Base-by-base conservation (phyloP, 2,113 vertebrate species). In the Sapayoa aenigma region DNA sequence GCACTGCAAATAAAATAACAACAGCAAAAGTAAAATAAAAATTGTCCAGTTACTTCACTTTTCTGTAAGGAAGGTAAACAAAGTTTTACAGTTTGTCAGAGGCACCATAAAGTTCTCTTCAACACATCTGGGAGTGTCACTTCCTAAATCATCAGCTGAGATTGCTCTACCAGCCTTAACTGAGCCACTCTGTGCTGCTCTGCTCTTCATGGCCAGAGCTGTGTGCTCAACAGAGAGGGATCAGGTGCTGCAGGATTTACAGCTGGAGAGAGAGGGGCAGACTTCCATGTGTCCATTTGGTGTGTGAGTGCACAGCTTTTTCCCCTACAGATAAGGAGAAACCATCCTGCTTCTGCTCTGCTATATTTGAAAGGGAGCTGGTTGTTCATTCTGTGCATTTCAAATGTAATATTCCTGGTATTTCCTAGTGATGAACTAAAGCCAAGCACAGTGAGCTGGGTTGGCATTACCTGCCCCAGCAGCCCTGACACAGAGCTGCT, bases 231-330 rank as follows among this genome's bases (percentile, higher is more conserved):
- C 53, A 37, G n/a, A 20, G 31, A 15, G 21, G 82, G 46, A 33
- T 5, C 35, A 52, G 16, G 5, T 37, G 3, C 28, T 8, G 4
- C 5, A 1, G 4, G 33, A 23, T n/a, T 35, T 17, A 55, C 42
- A 86, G 85, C 35, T 3, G 0, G 4, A 19, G 12, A 6, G 5
- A 7, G 0, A 0, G 1, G 69, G n/a, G 41, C 37, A 60, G n/a
- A 12, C 1, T 37, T 14, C 5, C 0, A 0, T 1, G 8, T 5
- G 8, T 42, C n/a, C 24, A 0, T 5, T 0, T 6, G 24, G 9
- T 30, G 6, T 1, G 8, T 8, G 69, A 37, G 52, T 2, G 21
- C 4, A 1, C 1, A 1, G n/a, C 44, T 58, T 2, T 67, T 20
- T 31, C 41, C 44, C 11, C 71, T 14, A 11, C 33, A 37, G 25